These are phyloP conservation scores for Pecten maximus DNA, from an alignment of 2,888 invertebrate genomes.

Conservation along the genomic window DNA sequence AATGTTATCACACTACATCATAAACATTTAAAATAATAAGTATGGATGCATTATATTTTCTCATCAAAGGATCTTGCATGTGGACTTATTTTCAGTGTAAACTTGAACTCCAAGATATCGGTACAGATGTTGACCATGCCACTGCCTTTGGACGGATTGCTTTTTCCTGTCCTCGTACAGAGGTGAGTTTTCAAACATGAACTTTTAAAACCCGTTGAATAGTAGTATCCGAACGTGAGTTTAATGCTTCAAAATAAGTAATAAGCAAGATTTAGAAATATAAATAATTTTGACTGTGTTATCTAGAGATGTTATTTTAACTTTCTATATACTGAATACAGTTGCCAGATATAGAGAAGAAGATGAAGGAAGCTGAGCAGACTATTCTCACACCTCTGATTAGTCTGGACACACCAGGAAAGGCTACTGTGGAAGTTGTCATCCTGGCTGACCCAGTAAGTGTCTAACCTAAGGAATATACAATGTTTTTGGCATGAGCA, in stretches of 20 bases:
- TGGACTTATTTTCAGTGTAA: constrained; percentile 83
- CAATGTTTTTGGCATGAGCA: too few relatives aligned
- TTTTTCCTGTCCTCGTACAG: constrained; percentile 90
- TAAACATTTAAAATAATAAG: too few relatives aligned
- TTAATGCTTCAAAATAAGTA: too few relatives aligned
- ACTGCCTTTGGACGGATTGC: constrained; percentile 97
- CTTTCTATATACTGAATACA: too few relatives aligned
- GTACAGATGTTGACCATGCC: constrained; percentile 88
- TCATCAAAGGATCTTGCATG: neutral
- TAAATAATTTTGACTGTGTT: neutral
- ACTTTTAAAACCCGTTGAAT: too few relatives aligned
- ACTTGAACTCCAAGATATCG: constrained; percentile 89
- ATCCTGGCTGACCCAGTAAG: constrained; percentile 95
- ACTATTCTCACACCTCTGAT: constrained; percentile 94
- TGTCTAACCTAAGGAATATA: too few relatives aligned
- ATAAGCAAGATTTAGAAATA: neutral
- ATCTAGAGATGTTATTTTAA: constrained; percentile 79
- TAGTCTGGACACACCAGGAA: constrained; percentile 97
- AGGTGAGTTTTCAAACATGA: constrained; percentile 71
- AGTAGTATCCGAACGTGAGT: too few relatives aligned
- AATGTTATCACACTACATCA: too few relatives aligned
- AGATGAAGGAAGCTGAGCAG: constrained; percentile 88
- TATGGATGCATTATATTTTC: too few relatives aligned
- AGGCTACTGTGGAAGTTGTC: constrained; percentile 97
- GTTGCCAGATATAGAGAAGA: constrained; percentile 90